Base-by-base conservation (phyloP, 2,888 invertebrate species). In the Tortricodes alternella region DNA sequence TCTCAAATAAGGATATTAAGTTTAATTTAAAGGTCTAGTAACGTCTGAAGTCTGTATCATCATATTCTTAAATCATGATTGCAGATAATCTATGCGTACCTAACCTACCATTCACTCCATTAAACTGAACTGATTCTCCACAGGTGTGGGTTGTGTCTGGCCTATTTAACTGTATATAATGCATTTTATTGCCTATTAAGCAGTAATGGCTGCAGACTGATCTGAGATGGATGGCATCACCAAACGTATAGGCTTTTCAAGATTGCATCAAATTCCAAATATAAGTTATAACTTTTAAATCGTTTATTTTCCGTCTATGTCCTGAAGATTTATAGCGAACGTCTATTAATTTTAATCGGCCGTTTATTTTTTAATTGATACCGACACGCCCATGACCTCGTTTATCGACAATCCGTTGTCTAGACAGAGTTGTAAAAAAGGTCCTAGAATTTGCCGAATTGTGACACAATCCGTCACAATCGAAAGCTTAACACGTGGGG, bases 281-380 rank as follows among this genome's bases (percentile, higher is more conserved):
- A n/a, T n/a, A n/a, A n/a, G n/a, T n/a, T n/a, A n/a, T n/a, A n/a
- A n/a, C n/a, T n/a, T n/a, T n/a, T n/a, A n/a, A n/a, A n/a, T n/a
- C n/a, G n/a, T n/a, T n/a, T n/a, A n/a, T n/a, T n/a, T n/a, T n/a
- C n/a, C n/a, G n/a, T n/a, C n/a, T n/a, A n/a, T n/a, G n/a, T n/a
- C n/a, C n/a, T n/a, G n/a, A n/a, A n/a, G n/a, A n/a, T n/a, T n/a
- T n/a, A n/a, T n/a, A n/a, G n/a, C n/a, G n/a, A n/a, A n/a, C 0
- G 29, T 29, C 29, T 9, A n/a, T 29, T 11, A 29, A 29, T 29
- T 29, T n/a, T 49, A 43, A 35, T 49, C 35, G 41, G 38, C 15
- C 41, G 16, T 55, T 48, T 43, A 49, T 55, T 27, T 41, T 16
- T 48, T 24, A 53, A 53, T 48, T 53, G 46, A 48, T 41, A 15